Percentiles rank a stretch among this genome's conserved stretches.
phyloP scores from a whole-genome alignment of 1,140 invertebrate genomes.

The Eumaeus atala region DNA sequence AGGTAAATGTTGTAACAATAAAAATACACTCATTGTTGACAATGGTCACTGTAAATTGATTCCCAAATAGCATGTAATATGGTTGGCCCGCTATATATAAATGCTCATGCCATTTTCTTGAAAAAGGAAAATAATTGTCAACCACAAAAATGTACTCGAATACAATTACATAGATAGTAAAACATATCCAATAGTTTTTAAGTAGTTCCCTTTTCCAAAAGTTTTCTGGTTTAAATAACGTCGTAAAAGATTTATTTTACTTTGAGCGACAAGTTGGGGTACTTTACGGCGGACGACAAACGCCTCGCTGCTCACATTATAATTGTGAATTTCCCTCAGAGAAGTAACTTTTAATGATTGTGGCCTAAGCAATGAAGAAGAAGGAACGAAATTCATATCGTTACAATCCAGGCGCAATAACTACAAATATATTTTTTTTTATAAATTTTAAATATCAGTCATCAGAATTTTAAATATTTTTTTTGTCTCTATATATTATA shows the following conservation, averaged over 20 bases:
- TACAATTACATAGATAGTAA: too few relatives aligned
- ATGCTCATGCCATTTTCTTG: too few relatives aligned
- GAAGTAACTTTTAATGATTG: slow-evolving; percentile 81
- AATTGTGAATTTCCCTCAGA: slow-evolving; percentile 75
- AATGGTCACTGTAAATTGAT: too few relatives aligned
- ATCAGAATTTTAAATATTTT: slow-evolving; percentile 6
- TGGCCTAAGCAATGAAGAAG: slow-evolving; percentile 85
- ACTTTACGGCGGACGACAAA: slow-evolving; percentile 15
- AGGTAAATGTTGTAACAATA: too few relatives aligned
- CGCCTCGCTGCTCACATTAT: slow-evolving; percentile 9
- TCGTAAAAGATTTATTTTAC: slow-evolving; percentile 13
- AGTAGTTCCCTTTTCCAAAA: slow-evolving; percentile 5
- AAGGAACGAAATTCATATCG: slow-evolving; percentile 83
- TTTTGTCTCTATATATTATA: too few relatives aligned
- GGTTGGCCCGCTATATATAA: too few relatives aligned
- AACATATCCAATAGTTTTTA: too few relatives aligned
- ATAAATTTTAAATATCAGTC: slow-evolving; percentile 12
- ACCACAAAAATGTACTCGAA: too few relatives aligned
- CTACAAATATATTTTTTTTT: slow-evolving; percentile 66
- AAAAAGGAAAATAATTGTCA: too few relatives aligned
- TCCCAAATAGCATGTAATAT: too few relatives aligned
- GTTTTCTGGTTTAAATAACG: slow-evolving; percentile 12
- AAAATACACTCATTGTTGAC: too few relatives aligned
- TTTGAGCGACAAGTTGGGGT: slow-evolving; percentile 8
- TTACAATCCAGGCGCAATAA: slow-evolving; percentile 88